These are phyloP conservation scores for Frankliniella fusca DNA, from an alignment of 2,888 invertebrate genomes.

Conservation along the genomic window DNA sequence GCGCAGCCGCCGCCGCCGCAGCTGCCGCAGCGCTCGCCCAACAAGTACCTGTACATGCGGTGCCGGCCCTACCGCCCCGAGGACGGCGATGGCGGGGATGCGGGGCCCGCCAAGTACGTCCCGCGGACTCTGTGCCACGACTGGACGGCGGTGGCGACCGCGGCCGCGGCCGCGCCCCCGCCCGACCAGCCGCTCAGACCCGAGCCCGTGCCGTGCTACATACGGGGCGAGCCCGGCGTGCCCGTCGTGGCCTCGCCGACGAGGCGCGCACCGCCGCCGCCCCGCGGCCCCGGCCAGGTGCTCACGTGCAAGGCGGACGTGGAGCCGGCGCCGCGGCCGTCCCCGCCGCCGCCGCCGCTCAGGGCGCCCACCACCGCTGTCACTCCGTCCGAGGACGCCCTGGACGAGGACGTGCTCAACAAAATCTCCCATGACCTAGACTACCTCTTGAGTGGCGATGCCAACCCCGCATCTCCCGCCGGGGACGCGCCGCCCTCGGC, in stretches of 20 bases:
- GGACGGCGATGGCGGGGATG: background rate
- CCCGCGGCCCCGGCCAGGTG: background rate
- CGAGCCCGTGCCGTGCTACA: slow-evolving; percentile 16
- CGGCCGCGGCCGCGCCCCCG: background rate
- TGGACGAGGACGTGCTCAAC: slow-evolving; percentile 58
- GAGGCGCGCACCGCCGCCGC: background rate
- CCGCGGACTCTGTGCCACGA: background rate
- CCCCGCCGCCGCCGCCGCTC: background rate
- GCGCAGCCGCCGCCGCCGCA: background rate
- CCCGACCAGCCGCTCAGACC: background rate
- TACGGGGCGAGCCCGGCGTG: background rate
- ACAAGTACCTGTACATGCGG: slow-evolving; percentile 19
- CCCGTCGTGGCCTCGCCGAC: background rate
- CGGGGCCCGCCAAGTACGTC: background rate
- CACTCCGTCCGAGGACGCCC: background rate
- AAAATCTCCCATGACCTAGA: slow-evolving; percentile 78
- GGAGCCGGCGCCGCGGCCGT: slow-evolving; percentile 8
- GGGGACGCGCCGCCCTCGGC: background rate
- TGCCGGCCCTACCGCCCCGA: slow-evolving; percentile 16
- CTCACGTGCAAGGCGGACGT: background rate
- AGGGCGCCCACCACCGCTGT: background rate
- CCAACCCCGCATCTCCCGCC: background rate
- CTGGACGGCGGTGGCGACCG: background rate
- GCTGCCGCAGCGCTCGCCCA: background rate
- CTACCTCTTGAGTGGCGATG: slow-evolving; percentile 65